Conservation (phyloP, 2,888 invertebrate genomes). For the Ectemnius lituratus region DNA sequence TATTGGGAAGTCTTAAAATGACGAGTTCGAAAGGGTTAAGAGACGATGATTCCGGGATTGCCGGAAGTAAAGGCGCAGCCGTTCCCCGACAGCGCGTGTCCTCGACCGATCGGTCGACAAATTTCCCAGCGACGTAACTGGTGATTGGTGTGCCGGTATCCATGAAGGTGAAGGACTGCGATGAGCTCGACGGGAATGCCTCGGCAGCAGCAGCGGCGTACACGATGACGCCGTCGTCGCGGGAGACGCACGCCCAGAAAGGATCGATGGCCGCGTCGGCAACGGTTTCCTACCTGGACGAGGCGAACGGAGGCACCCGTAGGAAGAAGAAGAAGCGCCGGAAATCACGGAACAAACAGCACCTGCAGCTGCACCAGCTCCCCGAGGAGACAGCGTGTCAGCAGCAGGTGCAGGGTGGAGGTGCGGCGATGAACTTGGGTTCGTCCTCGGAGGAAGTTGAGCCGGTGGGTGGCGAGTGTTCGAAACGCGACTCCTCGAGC, state of each 20-base stretch:
- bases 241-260: slow-evolving; percentile 74
- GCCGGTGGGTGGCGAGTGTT: slow-evolving; percentile 66
- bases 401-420: slow-evolving; percentile 32
- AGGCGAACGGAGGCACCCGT: slow-evolving; percentile 65
- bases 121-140: slow-evolving; percentile 18
- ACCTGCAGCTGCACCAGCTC: slow-evolving; percentile 51
- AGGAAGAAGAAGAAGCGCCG: slow-evolving; percentile 70
- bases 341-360: slow-evolving; percentile 66
- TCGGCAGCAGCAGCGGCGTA: slow-evolving; percentile 41
- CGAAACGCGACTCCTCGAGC: slow-evolving; percentile 73
- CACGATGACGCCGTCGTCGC: slow-evolving; percentile 73
- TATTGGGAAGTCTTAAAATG: too few relatives aligned
- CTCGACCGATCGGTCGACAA: slow-evolving; percentile 52
- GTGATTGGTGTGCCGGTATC: slow-evolving; percentile 45
- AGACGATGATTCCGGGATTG: background rate
- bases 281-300: slow-evolving; percentile 60
- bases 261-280: slow-evolving; percentile 64
- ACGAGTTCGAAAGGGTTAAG: background rate
- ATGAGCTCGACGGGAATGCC: slow-evolving; percentile 57
- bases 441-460: slow-evolving; percentile 68
- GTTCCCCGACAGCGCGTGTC: slow-evolving; percentile 49
- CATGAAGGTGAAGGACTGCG: slow-evolving; percentile 56
- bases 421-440: slow-evolving; percentile 42
- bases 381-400: slow-evolving; percentile 28
- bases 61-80: slow-evolving; percentile 28